Evolutionary conservation across 1,140 invertebrate species (phyloP).

Genomic region (Drosophila nebulosa): DNA sequence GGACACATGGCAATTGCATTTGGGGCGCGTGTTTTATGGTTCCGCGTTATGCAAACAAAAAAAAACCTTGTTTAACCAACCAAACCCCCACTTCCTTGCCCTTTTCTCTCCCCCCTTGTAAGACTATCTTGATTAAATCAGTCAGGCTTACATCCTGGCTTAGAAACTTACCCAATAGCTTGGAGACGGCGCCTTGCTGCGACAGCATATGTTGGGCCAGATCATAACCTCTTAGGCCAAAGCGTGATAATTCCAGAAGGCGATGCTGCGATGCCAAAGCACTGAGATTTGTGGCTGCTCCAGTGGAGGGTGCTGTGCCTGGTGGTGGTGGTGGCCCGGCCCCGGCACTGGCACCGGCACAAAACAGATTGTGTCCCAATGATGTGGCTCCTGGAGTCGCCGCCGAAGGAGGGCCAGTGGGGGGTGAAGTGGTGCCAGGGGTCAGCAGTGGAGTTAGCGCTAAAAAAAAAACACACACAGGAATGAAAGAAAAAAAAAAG

Average conservation of each 20-base stretch:
- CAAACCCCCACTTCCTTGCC: too few species aligned
- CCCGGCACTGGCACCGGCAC: slow-evolving; percentile 52
- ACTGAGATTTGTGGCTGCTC: slow-evolving; percentile 84
- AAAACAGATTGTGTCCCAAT: slow-evolving; percentile 58
- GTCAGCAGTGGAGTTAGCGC: slow-evolving; percentile 80
- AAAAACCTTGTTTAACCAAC: not conserved
- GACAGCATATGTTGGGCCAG: slow-evolving; percentile 93
- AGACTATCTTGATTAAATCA: slow-evolving; percentile 1
- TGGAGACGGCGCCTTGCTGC: slow-evolving; percentile 94
- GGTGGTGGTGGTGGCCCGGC: slow-evolving; percentile 70
- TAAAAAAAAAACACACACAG: slow-evolving; percentile 22
- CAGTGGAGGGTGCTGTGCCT: slow-evolving; percentile 40
- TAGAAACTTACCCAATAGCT: slow-evolving; percentile 88
- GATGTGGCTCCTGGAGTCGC: not conserved
- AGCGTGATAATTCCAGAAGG: slow-evolving; percentile 90
- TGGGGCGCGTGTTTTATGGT: slow-evolving; percentile 70
- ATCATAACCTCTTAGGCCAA: slow-evolving; percentile 92
- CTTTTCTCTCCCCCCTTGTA: too few species aligned
- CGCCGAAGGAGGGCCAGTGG: slow-evolving; percentile 73
- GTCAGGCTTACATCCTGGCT: not conserved
- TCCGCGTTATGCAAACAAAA: slow-evolving; percentile 47
- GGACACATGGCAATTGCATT: slow-evolving; percentile 67
- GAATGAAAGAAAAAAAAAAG: slow-evolving; percentile 4
- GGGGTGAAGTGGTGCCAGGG: slow-evolving; percentile 71
- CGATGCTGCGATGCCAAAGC: slow-evolving; percentile 87